Evolutionary conservation across 30 jellyfish, hydroid and myxozoan genomes (phyloP).

Genomic region (Nemopilema nomurai): DNA sequence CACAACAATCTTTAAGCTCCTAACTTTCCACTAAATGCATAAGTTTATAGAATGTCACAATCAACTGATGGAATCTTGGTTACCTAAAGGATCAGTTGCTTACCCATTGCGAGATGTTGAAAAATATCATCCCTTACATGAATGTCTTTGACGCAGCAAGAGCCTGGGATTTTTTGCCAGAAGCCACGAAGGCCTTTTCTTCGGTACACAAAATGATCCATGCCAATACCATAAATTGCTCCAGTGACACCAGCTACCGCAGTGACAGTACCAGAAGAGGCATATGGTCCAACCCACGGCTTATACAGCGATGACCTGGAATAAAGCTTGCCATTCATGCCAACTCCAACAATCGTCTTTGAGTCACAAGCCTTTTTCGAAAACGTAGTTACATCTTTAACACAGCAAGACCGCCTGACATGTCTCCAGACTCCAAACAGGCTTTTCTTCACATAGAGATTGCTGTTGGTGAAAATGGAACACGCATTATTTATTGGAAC

Average conservation of each 20-base stretch:
- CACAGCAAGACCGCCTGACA: conserved; percentile 35
- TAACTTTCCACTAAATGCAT: too few relatives aligned
- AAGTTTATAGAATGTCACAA: too few relatives aligned
- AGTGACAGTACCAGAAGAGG: conserved; percentile 21
- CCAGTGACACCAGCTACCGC: conserved; percentile 45
- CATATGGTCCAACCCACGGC: conserved; percentile 25
- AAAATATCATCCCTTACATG: not conserved
- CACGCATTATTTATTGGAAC: too few relatives aligned
- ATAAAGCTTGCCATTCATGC: conserved; percentile 21
- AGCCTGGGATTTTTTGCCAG: conserved; percentile 12
- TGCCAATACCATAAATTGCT: conserved; percentile 23
- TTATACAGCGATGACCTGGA: not conserved
- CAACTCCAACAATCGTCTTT: conserved; percentile 17
- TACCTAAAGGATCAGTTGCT: too few relatives aligned
- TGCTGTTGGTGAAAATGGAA: not conserved
- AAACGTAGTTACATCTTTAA: conserved; percentile 25
- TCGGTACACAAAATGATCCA: not conserved
- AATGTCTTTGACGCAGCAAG: conserved; percentile 35
- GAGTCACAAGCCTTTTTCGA: not conserved
- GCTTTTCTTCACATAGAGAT: not conserved
- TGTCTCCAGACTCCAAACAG: conserved; percentile 5
- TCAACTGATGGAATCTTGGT: too few relatives aligned
- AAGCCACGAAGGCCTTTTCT: not conserved
- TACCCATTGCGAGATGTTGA: conserved; percentile 8
- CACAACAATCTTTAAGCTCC: too few relatives aligned